Percentiles rank a stretch among this genome's conserved stretches.
phyloP scores from a whole-genome alignment of 2,797 vertebrate genomes.

The Anguilla marmorata region DNA sequence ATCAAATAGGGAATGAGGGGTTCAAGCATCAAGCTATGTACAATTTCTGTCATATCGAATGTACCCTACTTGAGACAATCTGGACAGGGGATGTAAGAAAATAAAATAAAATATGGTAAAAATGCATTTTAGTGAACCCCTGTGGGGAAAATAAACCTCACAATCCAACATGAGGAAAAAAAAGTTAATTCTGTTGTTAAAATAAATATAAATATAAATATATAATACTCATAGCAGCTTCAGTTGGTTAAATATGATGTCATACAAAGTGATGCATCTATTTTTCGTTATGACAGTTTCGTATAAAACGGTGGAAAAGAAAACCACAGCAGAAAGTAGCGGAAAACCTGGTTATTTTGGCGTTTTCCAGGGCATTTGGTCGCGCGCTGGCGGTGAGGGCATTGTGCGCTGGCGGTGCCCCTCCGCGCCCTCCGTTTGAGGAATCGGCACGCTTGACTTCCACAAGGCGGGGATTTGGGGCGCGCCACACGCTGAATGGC shows the following conservation, averaged over 20 bases:
- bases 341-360: not conserved
- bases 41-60: not conserved
- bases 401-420: not conserved
- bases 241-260: not conserved
- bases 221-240: not conserved
- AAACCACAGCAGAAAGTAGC: not conserved
- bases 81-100: not conserved
- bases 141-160: not conserved
- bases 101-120: too few relatives aligned
- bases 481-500: conserved; percentile 17
- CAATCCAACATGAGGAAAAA: not conserved
- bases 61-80: not conserved
- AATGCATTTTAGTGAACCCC: not conserved
- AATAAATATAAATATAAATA: not conserved
- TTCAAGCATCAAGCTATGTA: not conserved
- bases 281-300: not conserved
- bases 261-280: not conserved
- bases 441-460: not conserved
- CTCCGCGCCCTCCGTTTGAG: not conserved
- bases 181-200: not conserved
- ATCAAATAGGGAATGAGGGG: too few relatives aligned
- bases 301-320: not conserved
- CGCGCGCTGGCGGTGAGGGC: not conserved
- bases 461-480: not conserved
- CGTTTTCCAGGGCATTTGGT: not conserved